Base-by-base conservation (phyloP, 2,113 vertebrate genomes). In the Sapayoa aenigma region DNA sequence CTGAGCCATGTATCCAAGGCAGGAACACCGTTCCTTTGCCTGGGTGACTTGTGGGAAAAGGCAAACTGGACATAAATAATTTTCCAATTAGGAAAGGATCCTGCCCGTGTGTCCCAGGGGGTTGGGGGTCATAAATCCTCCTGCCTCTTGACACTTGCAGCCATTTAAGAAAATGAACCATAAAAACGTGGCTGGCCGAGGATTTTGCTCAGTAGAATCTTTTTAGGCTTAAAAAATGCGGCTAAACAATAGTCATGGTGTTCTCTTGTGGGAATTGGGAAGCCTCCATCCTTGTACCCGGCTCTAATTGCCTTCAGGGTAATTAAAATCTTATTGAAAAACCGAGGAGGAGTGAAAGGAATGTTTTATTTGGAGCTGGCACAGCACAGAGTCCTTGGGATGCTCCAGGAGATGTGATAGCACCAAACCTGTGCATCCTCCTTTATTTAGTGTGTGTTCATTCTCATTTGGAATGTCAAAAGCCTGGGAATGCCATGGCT, bases 301-400 rank as follows among this genome's bases (percentile, higher is more conserved):
- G 67, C 76, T 24, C 2, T 50, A 84, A n/a, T 62, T 80, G 62
- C n/a, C 80, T 77, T 31, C 7, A 9, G 75, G 79, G 42, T 55
- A 56, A 91, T 93, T 72, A 55, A 89, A 81, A 50, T 94, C 89
- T 83, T 25, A 73, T 84, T 50, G 18, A 87, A 50, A 66, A 9
- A 63, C 49, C 1, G 6, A 63, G 56, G 72, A 68, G 65, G 50
- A 86, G 63, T 17, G 35, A 50, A 80, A 65, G 86, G 82, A 92
- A 83, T 93, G 4, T 87, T 91, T 94, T 5, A 30, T 66, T 81
- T 20, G 73, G 58, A 41, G 47, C 63, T 27, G 60, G 55, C 66
- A n/a, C 33, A 53, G 46, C 28, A 3, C 18, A 12, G 52, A 63
- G 44, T 21, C 15, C 35, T 53, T 28, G 4, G 73, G 81, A 30